A percentile compares a stretch with the other conserved stretches of the same genome.
phyloP scores from a whole-genome alignment of 2,797 vertebrate genomes.

The Fringilla coelebs region DNA sequence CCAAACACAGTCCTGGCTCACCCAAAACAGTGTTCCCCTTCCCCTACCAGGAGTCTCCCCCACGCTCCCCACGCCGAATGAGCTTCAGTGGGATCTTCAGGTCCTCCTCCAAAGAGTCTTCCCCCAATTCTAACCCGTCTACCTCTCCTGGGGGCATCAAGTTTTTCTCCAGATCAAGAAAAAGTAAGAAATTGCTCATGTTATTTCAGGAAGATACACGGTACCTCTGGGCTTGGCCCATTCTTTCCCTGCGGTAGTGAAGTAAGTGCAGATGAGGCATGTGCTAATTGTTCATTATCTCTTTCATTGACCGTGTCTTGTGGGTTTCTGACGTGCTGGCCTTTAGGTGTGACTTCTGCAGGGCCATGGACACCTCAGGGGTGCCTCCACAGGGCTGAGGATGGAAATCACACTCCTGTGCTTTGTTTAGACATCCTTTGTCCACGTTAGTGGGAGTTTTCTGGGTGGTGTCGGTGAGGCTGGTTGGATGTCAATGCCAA shows the following conservation, averaged over 20 bases:
- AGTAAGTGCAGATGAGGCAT: conserved; percentile 55
- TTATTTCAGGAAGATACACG: conserved; percentile 63
- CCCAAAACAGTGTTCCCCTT: conserved; percentile 91
- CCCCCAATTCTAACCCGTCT: conserved; percentile 78
- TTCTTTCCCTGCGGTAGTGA: conserved; percentile 56
- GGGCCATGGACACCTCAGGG: not conserved
- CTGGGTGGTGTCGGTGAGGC: not conserved
- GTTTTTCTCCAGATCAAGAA: conserved; percentile 93
- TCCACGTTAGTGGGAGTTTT: fast-evolving
- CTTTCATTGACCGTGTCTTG: not conserved
- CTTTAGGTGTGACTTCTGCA: not conserved
- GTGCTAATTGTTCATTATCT: not conserved
- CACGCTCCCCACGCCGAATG: conserved; percentile 94
- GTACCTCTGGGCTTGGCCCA: conserved; percentile 62
- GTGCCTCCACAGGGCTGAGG: not conserved
- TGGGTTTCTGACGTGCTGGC: not conserved
- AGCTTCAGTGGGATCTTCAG: conserved; percentile 97
- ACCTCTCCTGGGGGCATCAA: conserved; percentile 88
- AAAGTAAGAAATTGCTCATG: conserved; percentile 84
- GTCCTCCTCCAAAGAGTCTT: conserved; percentile 87
- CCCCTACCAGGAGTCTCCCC: conserved; percentile 86
- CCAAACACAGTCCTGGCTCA: conserved; percentile 82
- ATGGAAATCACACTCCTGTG: not conserved
- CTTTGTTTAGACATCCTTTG: not conserved
- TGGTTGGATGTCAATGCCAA: fast-evolving